phyloP scores from a whole-genome alignment of 2,797 vertebrate genomes.

The Sebastes taczanowskii region DNA sequence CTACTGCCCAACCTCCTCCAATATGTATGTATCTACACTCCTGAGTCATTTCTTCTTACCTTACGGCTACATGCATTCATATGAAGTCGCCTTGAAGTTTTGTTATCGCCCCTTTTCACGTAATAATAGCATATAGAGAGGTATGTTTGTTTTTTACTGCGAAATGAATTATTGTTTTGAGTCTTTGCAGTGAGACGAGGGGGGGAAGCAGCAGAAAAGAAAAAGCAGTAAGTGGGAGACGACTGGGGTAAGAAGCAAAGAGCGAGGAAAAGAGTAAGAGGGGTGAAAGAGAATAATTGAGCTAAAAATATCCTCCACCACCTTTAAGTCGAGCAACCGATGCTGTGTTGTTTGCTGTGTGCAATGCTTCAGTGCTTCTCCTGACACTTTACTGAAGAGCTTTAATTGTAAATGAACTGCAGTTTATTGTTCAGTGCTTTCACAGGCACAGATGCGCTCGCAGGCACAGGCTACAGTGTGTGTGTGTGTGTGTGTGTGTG shows the following conservation, averaged over 20 bases:
- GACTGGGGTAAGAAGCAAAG: slow-evolving; percentile 11
- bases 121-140: not conserved
- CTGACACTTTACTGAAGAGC: not conserved
- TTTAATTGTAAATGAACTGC: slow-evolving; percentile 24
- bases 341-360: not conserved
- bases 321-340: slow-evolving; percentile 8
- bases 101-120: not conserved
- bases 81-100: not conserved
- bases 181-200: not conserved
- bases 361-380: not conserved
- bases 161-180: slow-evolving; percentile 13
- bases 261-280: not conserved
- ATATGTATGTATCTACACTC: not conserved
- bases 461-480: not conserved
- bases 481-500: not conserved
- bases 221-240: slow-evolving; percentile 34
- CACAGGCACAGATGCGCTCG: not conserved
- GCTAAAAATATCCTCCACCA: slow-evolving; percentile 58
- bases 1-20: not conserved
- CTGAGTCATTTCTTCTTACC: not conserved
- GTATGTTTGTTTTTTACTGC: not conserved
- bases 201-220: not conserved
- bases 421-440: not conserved
- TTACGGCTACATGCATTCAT: not conserved
- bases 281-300: not conserved